phyloP scores from a whole-genome alignment of 2,888 invertebrate genomes.

The Pardosa pseudoannulata region DNA sequence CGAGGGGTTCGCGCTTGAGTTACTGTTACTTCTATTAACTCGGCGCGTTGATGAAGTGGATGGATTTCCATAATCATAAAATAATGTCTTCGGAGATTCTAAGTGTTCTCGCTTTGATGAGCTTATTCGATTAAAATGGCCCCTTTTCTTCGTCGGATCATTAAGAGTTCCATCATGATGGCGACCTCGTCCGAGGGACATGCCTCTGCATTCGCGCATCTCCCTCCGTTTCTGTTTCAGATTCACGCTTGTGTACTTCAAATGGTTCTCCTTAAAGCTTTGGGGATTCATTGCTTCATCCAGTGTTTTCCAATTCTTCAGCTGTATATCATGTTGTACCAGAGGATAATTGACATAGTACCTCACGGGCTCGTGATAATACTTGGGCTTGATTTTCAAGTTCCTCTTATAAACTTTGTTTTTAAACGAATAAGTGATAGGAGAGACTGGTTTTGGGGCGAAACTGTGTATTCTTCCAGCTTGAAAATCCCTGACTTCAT shows the following conservation, averaged over 20 bases:
- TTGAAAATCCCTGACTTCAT: background rate
- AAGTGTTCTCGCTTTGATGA: background rate
- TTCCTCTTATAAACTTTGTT: background rate
- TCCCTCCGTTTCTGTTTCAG: conserved; percentile 38
- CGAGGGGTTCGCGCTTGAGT: conserved; percentile 5
- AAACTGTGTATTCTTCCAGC: conserved; percentile 28
- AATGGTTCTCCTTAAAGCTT: background rate
- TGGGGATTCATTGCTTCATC: background rate
- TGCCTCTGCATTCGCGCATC: conserved; percentile 6
- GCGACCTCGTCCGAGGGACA: conserved; percentile 1
- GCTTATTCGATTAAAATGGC: background rate
- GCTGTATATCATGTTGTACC: background rate
- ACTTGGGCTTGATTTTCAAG: conserved; percentile 21
- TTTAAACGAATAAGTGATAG: background rate
- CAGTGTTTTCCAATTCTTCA: background rate
- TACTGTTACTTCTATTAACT: background rate
- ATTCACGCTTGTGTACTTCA: conserved; percentile 44
- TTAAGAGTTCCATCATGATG: background rate
- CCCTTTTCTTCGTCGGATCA: background rate
- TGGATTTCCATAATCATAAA: background rate
- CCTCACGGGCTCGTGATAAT: background rate
- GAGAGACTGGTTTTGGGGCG: background rate
- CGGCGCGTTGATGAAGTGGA: background rate
- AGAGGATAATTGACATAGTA: background rate
- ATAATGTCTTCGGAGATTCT: background rate